Percentiles rank a stretch among this genome's conserved stretches.
These are phyloP conservation scores for Protonemura montana DNA, from an alignment of 2,888 invertebrate genomes.

Conservation along the genomic window DNA sequence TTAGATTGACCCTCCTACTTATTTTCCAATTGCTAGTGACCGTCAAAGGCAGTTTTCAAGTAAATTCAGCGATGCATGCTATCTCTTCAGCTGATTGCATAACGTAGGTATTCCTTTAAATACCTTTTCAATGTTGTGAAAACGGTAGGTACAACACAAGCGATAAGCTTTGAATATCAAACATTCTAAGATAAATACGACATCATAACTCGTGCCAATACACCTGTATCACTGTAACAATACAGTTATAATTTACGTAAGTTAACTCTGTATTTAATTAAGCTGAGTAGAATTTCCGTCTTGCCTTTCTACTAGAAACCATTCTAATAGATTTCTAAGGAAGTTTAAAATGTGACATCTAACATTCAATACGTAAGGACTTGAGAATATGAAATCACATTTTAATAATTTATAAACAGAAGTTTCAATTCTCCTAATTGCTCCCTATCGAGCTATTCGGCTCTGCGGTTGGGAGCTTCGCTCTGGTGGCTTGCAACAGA, in stretches of 20 bases:
- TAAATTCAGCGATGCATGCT: too few relatives aligned
- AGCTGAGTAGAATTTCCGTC: neutral
- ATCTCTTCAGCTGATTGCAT: too few relatives aligned
- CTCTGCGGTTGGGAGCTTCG: neutral
- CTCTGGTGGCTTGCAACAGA: neutral
- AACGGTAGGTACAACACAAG: too few relatives aligned
- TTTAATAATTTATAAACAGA: neutral
- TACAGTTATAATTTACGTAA: neutral
- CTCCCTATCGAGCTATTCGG: neutral
- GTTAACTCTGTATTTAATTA: neutral
- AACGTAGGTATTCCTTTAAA: too few relatives aligned
- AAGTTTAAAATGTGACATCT: neutral
- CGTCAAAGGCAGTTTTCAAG: neutral
- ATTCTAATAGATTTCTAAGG: neutral
- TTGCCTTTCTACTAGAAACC: neutral
- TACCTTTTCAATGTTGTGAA: too few relatives aligned
- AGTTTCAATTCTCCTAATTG: neutral
- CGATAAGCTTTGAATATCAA: neutral
- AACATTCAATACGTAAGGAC: neutral
- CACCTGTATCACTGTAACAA: neutral
- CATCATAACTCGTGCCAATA: neutral
- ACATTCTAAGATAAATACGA: neutral
- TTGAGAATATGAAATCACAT: neutral
- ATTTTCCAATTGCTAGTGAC: neutral
- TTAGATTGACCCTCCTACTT: constrained; percentile 9